Conservation (phyloP, 2,797 vertebrate species). For the Sebastes matsubarae region DNA sequence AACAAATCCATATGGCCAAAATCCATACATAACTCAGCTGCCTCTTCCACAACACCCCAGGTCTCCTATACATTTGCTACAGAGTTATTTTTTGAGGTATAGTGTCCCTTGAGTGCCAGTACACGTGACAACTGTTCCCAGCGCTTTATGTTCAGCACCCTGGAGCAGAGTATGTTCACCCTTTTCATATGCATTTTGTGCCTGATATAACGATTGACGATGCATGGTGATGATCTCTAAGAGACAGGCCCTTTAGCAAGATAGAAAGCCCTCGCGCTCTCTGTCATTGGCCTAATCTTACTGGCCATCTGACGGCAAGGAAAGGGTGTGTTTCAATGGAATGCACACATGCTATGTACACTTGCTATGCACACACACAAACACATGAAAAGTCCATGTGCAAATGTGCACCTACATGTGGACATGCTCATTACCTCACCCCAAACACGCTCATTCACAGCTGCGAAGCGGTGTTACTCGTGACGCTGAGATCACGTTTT, state of each 20-base stretch:
- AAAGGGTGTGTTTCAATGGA: conserved; percentile 60
- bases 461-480: conserved; percentile 26
- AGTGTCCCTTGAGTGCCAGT: conserved; percentile 14
- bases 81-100: not conserved
- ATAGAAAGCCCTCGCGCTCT: conserved; percentile 13
- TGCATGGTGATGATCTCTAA: conserved; percentile 1
- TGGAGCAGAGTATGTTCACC: not conserved
- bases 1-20: conserved; percentile 29
- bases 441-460: conserved; percentile 38
- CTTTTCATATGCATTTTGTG: conserved; percentile 11
- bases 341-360: conserved; percentile 28
- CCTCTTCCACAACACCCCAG: conserved; percentile 20
- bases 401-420: conserved; percentile 24
- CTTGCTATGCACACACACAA: conserved; percentile 12
- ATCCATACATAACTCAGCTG: conserved; percentile 27
- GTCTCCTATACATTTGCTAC: conserved; percentile 21
- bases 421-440: conserved; percentile 46
- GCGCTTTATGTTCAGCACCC: not conserved
- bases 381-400: conserved; percentile 20
- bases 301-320: conserved; percentile 50
- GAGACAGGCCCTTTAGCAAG: not conserved
- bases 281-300: conserved; percentile 42
- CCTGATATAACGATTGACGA: conserved; percentile 19
- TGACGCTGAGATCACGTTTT: conserved; percentile 56
- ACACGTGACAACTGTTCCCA: conserved; percentile 9